These are phyloP conservation scores for Dendrocincla fuliginosa DNA, from an alignment of 2,797 vertebrate species.

Conservation along the genomic window DNA sequence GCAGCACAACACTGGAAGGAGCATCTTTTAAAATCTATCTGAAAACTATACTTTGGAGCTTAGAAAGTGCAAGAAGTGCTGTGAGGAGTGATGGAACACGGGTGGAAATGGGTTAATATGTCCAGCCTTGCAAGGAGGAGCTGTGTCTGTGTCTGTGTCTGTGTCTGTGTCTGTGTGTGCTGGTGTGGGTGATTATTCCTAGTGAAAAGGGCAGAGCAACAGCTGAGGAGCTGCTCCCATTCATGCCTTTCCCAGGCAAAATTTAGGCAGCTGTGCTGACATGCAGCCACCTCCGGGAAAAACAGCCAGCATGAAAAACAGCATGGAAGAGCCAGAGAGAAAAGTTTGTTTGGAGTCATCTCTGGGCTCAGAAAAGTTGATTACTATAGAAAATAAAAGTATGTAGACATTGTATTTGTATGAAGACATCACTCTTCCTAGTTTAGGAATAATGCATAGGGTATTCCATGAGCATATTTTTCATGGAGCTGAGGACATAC, in stretches of 20 bases:
- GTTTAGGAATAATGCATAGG: background rate
- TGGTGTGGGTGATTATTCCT: too few species aligned
- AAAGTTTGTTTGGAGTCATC: too few species aligned
- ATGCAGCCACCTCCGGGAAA: too few species aligned
- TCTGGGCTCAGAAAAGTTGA: too few species aligned
- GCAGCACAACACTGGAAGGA: background rate
- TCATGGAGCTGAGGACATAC: background rate
- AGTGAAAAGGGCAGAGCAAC: too few species aligned
- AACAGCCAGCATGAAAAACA: too few species aligned
- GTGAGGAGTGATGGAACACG: background rate
- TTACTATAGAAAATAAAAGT: background rate
- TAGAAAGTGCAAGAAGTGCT: background rate
- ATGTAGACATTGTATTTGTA: background rate
- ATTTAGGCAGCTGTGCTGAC: too few species aligned
- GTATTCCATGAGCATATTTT: background rate
- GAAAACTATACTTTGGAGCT: accelerated
- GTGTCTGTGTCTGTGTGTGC: background rate
- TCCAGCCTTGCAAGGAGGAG: background rate
- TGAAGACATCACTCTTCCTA: background rate
- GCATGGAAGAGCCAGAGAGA: too few species aligned
- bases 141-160: background rate
- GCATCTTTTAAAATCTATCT: background rate
- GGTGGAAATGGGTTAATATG: background rate
- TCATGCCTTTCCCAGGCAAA: too few species aligned
- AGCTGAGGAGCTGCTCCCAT: too few species aligned